phyloP scores from a whole-genome alignment of 1,140 invertebrate genomes.

The Drosophila parvula region DNA sequence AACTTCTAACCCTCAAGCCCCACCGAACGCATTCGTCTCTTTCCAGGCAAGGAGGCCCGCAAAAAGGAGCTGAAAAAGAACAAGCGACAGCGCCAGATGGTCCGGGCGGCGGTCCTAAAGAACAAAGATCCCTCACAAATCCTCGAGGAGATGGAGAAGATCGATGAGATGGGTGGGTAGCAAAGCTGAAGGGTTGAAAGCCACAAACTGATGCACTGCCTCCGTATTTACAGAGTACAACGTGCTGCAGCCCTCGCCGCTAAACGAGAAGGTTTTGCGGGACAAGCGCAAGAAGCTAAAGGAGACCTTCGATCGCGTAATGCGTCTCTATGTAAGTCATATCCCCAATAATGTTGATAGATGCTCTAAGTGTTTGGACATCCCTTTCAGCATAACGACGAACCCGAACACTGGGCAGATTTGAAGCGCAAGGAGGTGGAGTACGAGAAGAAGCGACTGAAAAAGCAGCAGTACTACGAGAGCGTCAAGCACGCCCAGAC shows the following conservation, averaged over 20 bases:
- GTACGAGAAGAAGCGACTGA: constrained; percentile 94
- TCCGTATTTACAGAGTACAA: constrained; percentile 91
- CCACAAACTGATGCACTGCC: constrained; percentile 14
- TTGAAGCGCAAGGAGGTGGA: constrained; percentile 95
- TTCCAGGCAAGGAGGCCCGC: constrained; percentile 96
- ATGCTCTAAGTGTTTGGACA: not conserved
- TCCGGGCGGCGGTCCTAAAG: constrained; percentile 97
- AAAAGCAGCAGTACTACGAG: constrained; percentile 96
- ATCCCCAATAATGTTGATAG: not conserved
- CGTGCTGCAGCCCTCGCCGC: constrained; percentile 94
- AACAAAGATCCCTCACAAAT: constrained; percentile 98
- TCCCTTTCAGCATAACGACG: constrained; percentile 93
- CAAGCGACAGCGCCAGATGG: constrained; percentile 97
- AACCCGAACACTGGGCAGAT: constrained; percentile 96
- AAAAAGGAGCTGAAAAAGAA: constrained; percentile 99
- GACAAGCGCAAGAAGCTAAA: constrained; percentile 98
- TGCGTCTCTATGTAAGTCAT: constrained; percentile 97
- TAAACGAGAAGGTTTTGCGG: constrained; percentile 98
- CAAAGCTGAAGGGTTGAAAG: not conserved
- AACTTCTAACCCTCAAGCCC: constrained; percentile 2
- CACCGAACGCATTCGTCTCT: not conserved
- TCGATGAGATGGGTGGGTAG: constrained; percentile 97
- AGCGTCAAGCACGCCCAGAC: constrained; percentile 97
- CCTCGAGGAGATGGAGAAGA: constrained; percentile 97
- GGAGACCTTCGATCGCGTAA: constrained; percentile 96